Evolutionary conservation across 2,888 invertebrate genomes (phyloP), one percentile per base, ranked within the genome.

Genomic region (Carcina quercana): DNA sequence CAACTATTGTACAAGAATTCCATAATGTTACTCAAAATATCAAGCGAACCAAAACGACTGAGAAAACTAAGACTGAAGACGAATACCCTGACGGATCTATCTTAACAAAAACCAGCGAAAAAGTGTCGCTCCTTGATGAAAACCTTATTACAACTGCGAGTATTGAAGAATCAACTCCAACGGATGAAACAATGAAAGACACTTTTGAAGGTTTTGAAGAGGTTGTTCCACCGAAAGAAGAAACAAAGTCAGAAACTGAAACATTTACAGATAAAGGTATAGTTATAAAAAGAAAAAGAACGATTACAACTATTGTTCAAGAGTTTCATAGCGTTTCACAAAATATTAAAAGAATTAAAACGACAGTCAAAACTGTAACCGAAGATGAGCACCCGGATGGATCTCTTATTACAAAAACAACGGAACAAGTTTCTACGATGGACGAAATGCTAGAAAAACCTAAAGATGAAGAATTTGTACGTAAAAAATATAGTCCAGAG

Each of bases 41-140:
- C 5, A 70, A 57, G 35, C 82, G 78, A 64, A 59, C 75, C 2
- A 82, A 74, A 53, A 79, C 72, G 4, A 59, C 56, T 2, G 51
- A 71, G 5, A 66, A 53, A 41, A 71, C 67, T 13, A 37, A 63
- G 2, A 61, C 56, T 32, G 76, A 76, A 61, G 78, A 85, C 43
- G 69, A 75, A 57, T 48, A 68, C 42, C 78, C 78, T 5, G 75
- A 82, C 52, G 76, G 80, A 2, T 67, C 47, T 13, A 30, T 53
- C 15, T 43, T 42, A 21, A 50, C 46, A 13, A 52, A 47, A 27
- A 48, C 47, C 12, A 50, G 44, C 31, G 51, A 53, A 40, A 56
- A 53, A 38, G 45, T 50, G 7, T 52, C 50, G 7, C 32, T 49
- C 4, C 22, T 41, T 6, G 47, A 53, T 15, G 24, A 24, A 12